phyloP scores from a whole-genome alignment of 2,888 invertebrate species.

The Diaperis boleti region DNA sequence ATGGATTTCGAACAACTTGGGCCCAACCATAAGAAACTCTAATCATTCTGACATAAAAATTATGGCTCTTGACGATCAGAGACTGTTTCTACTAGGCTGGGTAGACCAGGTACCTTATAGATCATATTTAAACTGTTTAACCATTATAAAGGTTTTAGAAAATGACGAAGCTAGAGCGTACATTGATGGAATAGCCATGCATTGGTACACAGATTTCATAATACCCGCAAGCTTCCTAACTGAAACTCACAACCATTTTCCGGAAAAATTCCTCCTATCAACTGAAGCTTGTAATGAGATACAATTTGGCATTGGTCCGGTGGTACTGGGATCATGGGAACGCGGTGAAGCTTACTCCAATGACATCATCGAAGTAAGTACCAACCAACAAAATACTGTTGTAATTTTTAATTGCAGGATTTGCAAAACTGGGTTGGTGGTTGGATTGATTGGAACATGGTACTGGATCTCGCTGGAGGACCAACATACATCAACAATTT shows the following conservation, averaged over 20 bases:
- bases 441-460: constrained; percentile 94
- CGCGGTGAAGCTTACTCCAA: constrained; percentile 67
- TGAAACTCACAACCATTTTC: constrained; percentile 61
- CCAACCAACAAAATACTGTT: no score
- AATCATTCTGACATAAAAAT: constrained; percentile 74
- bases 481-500: no score
- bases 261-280: constrained; percentile 61
- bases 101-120: no score
- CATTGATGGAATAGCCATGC: constrained; percentile 82
- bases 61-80: constrained; percentile 78
- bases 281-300: no score
- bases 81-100: constrained; percentile 45
- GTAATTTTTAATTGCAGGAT: constrained; percentile 71
- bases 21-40: constrained; percentile 76
- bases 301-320: constrained; percentile 52
- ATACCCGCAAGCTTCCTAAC: no score
- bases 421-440: constrained; percentile 81
- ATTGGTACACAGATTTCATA: constrained; percentile 78
- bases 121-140: no score
- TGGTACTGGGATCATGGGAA: constrained; percentile 73
- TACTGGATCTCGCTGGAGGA: constrained; percentile 79
- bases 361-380: constrained; percentile 74
- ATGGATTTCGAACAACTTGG: constrained; percentile 80
- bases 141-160: no score
- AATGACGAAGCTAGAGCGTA: no score